Base-by-base conservation (phyloP, 2,797 vertebrate species). In the Hoplostethus atlanticus region DNA sequence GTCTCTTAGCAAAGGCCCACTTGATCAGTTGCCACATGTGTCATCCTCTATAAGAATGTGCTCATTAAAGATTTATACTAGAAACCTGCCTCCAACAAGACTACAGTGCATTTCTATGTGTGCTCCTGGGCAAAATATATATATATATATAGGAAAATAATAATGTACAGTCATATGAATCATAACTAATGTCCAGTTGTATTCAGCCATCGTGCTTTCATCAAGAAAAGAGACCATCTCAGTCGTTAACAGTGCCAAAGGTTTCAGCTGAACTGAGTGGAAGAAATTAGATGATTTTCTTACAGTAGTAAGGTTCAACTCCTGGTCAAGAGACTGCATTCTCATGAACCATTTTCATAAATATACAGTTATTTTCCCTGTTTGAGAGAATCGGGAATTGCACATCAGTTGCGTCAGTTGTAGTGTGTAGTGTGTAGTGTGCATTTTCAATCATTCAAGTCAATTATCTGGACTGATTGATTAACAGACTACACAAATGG, bases 11-110 rank as follows among this genome's bases (percentile, higher is more conserved):
- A 47, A 72, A 56, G 34, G 66, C 64, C 56, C 69, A 31, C 68
- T 78, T 76, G 70, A 68, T 88, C 71, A 81, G 52, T 65, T 73
- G 74, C 64, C 50, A 82, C 61, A 72, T 79, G 75, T 84, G 79
- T 56, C 70, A 72, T 85, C 73, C 64, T 78, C 77, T 76, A 47
- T 62, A 83, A 87, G 76, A 91, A 79, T 86, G 84, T 80, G 71
- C 57, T 87, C 79, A 92, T 92, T 92, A 93, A 94, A 95, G 71
- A 90, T 92, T 93, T 83, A 89, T 91, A 79, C 53, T 52, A 69
- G 75, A 81, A 90, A 89, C 90, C 58, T 75, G 85, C 77, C 58
- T 91, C 65, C 56, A 75, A 84, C 65, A 25, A 58, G 64, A 82
- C 63, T 78, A 62, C 50, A 36, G 57, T 78, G 63, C 65, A 61